phyloP scores from a whole-genome alignment of 2,113 vertebrate species.

The Danionella cerebrum region DNA sequence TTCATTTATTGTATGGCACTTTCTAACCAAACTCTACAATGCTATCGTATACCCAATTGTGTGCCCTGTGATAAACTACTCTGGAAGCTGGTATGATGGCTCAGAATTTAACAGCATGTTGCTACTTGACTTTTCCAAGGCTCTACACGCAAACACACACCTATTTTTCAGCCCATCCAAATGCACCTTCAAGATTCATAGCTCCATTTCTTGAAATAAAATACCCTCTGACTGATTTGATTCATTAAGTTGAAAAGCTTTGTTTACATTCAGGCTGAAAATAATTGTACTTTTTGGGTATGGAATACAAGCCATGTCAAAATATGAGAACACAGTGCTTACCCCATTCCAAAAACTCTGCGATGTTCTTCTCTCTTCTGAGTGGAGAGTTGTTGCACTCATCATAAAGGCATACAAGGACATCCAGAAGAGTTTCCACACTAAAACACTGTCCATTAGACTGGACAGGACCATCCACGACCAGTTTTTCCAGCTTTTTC shows the following conservation, averaged over 20 bases:
- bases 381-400: slow-evolving; percentile 95
- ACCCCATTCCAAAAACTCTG: slow-evolving; percentile 97
- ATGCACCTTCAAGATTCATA: neutral
- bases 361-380: slow-evolving; percentile 91
- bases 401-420: slow-evolving; percentile 94
- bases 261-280: no score
- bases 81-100: slow-evolving; percentile 20
- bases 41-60: neutral
- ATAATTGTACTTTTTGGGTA: no score
- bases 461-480: slow-evolving; percentile 88
- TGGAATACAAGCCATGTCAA: no score
- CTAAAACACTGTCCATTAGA: slow-evolving; percentile 87
- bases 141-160: slow-evolving; percentile 7
- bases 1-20: neutral
- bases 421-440: slow-evolving; percentile 91
- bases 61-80: neutral
- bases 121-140: slow-evolving; percentile 32
- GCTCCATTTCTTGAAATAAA: no score
- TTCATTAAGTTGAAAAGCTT: neutral
- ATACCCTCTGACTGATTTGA: no score
- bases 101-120: slow-evolving; percentile 35
- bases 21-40: neutral
- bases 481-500: slow-evolving; percentile 93
- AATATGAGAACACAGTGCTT: slow-evolving; percentile 56
- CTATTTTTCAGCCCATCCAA: neutral